Base-by-base conservation (phyloP, 2,888 invertebrate genomes). In the Drosophila meridionalis region DNA sequence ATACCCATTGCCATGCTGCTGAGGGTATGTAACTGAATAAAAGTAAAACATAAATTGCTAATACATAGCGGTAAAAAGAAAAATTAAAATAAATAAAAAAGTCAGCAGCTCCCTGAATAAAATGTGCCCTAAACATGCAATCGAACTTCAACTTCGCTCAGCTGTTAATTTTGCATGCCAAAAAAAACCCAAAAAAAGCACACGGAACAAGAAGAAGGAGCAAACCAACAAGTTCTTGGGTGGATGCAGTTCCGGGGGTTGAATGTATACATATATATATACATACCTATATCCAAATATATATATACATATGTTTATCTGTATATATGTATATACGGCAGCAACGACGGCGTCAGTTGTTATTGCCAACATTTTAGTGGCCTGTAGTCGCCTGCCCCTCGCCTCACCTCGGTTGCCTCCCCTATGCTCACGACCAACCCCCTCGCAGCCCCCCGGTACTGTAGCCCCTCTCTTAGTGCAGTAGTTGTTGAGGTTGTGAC, bases 321-420 rank as follows among this genome's bases (percentile, higher is more conserved):
- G 45, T 36, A 20, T 48, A 42, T 50, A 26, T 61, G 30, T 61
- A 64, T 68, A 73, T 40, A 34, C 65, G 43, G 1, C 47, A 28
- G 47, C 47, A 63, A 67, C 77, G 84, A 47, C 82, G 82, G 64
- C 85, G 82, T 69, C 86, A 82, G 80, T 82, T 88, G 86, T 74
- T 85, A 78, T 83, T 78, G 85, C 85, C 79, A 87, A 75, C 71
- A 71, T 73, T 87, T 76, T 81, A 82, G 86, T 75, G 48, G 48
- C 57, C 42, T 61, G 53, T 47, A 50, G 50, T 4, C 50, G 32
- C n/a, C 32, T 11, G 9, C 11, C 32, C 20, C 11, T 9, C 50
- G 30, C 14, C 50, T 32, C n/a, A 3, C 32, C n/a, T 32, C 50
- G n/a, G 20, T 20, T 4, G 50, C 50, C 48, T 4, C 47, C 38